These are phyloP conservation scores for Lichenostomus cassidix DNA, from an alignment of 2,113 vertebrate species.

Conservation along the genomic window DNA sequence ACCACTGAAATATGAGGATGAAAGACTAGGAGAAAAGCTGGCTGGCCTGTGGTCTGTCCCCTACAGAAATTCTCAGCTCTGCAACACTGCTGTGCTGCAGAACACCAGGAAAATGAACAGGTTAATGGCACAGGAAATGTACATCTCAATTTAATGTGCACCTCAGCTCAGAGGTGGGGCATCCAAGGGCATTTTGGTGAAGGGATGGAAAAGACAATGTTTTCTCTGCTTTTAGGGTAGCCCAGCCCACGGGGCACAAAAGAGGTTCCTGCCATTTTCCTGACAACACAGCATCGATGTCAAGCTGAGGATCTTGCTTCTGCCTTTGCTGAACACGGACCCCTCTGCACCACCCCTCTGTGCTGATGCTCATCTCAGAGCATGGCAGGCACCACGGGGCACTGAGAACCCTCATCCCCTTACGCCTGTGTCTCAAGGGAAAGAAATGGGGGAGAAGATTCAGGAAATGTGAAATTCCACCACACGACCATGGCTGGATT, in stretches of 20 bases:
- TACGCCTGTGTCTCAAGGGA: background rate
- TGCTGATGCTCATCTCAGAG: background rate
- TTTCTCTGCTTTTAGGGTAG: background rate
- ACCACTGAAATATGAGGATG: background rate
- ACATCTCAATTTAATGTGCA: background rate
- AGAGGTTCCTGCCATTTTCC: background rate
- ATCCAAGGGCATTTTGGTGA: background rate
- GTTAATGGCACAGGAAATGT: background rate
- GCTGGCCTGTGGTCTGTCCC: background rate
- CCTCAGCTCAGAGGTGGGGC: accelerated
- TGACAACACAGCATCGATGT: accelerated
- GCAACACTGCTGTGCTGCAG: accelerated
- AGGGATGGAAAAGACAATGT: background rate
- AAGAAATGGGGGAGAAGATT: background rate
- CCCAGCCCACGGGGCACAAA: background rate
- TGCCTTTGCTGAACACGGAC: background rate
- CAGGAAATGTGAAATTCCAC: background rate
- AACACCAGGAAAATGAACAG: background rate
- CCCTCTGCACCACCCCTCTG: background rate
- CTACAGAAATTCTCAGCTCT: background rate
- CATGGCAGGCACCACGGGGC: accelerated
- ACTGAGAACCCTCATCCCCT: background rate
- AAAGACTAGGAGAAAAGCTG: background rate
- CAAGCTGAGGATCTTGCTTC: background rate
- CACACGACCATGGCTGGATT: background rate